Percentiles rank a stretch among this genome's conserved stretches.
phyloP scores from a whole-genome alignment of 1,140 invertebrate species.

The Oppia nitens region DNA sequence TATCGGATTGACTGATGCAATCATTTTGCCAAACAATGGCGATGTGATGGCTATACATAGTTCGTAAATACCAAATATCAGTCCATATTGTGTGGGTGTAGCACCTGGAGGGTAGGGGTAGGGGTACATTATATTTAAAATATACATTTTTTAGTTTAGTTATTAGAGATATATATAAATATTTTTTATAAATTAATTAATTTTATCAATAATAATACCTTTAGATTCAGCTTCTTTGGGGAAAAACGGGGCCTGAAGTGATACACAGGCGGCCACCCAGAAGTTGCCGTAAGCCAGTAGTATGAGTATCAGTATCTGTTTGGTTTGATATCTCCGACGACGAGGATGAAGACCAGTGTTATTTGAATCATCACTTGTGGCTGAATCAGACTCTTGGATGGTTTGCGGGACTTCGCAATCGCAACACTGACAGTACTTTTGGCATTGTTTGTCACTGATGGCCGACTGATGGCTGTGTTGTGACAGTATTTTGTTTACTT shows the following conservation, averaged over 20 bases:
- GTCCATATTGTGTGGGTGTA: constrained; percentile 64
- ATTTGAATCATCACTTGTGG: background rate
- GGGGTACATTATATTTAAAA: too few species aligned
- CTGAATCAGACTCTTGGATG: background rate
- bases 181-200: too few species aligned
- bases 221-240: constrained; percentile 25
- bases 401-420: background rate
- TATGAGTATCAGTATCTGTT: constrained; percentile 8
- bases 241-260: constrained; percentile 26
- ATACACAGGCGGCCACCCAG: constrained; percentile 25
- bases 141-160: too few species aligned
- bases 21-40: constrained; percentile 68
- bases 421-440: background rate
- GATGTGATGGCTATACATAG: constrained; percentile 74
- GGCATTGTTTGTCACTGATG: background rate
- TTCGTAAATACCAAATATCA: constrained; percentile 83
- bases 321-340: too few species aligned
- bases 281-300: constrained; percentile 22
- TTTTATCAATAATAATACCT: constrained; percentile 32
- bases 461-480: background rate
- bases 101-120: constrained; percentile 37
- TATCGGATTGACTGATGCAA: constrained; percentile 41
- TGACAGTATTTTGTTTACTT: background rate
- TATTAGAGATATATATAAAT: too few species aligned
- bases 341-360: background rate